These are phyloP conservation scores for Drosophila buzzatii DNA, from an alignment of 2,888 invertebrate genomes.

Conservation along the genomic window DNA sequence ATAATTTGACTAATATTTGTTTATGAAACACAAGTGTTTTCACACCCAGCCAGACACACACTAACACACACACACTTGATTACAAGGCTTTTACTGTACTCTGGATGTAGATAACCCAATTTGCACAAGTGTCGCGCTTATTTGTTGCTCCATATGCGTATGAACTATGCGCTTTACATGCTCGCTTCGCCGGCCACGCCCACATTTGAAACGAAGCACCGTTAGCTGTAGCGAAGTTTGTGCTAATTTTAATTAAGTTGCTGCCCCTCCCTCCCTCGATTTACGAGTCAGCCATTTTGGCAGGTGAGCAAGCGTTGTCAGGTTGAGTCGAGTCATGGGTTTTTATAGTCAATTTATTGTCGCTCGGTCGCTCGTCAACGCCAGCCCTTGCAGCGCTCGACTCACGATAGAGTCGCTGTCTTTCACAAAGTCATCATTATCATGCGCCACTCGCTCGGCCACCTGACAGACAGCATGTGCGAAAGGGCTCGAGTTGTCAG, in stretches of 20 bases:
- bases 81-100: constrained; percentile 31
- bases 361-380: not conserved
- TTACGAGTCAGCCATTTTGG: constrained; percentile 52
- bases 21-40: constrained; percentile 76
- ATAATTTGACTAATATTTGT: constrained; percentile 72
- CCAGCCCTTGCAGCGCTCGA: not conserved
- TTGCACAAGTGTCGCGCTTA: constrained; percentile 66
- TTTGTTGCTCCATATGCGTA: constrained; percentile 3
- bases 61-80: not conserved
- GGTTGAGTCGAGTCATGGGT: constrained; percentile 43
- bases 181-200: constrained; percentile 23
- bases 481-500: not conserved
- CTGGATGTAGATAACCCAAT: constrained; percentile 70
- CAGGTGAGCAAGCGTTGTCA: constrained; percentile 3
- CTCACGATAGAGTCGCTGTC: not conserved
- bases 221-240: constrained; percentile 15
- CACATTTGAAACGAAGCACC: constrained; percentile 5
- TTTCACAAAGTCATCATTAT: not conserved
- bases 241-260: constrained; percentile 62
- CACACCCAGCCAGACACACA: constrained; percentile 52
- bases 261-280: not conserved
- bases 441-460: constrained; percentile 4
- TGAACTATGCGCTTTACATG: constrained; percentile 19
- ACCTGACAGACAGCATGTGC: not conserved
- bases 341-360: constrained; percentile 58